Percentiles rank a stretch among this genome's conserved stretches.
Conservation (phyloP, 2,797 vertebrate species). For the Natrix natrix region DNA sequence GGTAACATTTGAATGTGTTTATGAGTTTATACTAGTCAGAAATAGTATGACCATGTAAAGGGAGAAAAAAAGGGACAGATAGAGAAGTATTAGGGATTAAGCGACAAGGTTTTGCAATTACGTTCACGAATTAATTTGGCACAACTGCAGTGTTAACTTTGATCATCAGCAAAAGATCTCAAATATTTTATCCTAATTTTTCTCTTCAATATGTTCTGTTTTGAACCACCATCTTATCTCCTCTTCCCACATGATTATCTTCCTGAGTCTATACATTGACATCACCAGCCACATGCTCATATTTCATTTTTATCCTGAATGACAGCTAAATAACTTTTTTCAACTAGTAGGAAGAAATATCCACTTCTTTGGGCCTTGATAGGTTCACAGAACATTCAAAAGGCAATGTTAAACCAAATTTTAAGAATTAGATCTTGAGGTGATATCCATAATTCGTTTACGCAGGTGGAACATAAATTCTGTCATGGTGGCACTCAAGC, state of each 20-base stretch:
- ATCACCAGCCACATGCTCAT: neutral
- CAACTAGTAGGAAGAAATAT: neutral
- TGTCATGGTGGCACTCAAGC: slow-evolving; percentile 94
- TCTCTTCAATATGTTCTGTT: neutral
- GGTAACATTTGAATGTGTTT: neutral
- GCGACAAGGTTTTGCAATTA: neutral
- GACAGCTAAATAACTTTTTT: neutral
- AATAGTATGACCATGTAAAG: neutral
- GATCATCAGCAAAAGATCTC: neutral
- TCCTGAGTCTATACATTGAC: neutral
- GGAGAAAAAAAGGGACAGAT: neutral
- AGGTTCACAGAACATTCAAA: neutral
- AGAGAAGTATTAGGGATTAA: neutral
- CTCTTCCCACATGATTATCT: neutral
- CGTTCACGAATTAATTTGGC: slow-evolving; percentile 11
- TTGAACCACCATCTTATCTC: neutral
- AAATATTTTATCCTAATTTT: neutral
- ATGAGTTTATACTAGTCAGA: neutral
- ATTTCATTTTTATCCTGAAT: neutral
- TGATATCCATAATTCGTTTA: slow-evolving; percentile 79
- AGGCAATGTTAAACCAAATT: neutral
- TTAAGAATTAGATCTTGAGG: slow-evolving; percentile 45
- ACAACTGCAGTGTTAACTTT: neutral
- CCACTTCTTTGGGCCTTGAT: slow-evolving; percentile 4
- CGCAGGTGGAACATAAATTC: slow-evolving; percentile 91